A percentile compares a stretch with the other conserved stretches of the same genome.
phyloP scores from a whole-genome alignment of 1,140 invertebrate species.

The Asobara japonica region DNA sequence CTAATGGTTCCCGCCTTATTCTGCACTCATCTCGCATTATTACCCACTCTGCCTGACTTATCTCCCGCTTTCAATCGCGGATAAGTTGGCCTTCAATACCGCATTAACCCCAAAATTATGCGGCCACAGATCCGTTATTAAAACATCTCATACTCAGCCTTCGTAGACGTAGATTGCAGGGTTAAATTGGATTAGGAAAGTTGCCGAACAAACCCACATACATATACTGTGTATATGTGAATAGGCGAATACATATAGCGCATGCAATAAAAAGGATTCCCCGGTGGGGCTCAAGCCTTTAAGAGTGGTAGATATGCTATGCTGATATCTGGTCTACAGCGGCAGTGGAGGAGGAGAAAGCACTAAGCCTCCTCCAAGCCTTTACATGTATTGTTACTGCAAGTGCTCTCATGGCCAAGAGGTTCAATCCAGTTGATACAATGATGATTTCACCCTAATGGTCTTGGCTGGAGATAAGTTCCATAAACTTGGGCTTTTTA shows the following conservation, averaged over 20 bases:
- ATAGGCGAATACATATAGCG: no score
- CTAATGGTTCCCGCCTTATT: no score
- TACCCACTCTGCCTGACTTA: no score
- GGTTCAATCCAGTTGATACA: neutral
- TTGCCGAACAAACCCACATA: neutral
- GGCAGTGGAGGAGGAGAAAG: neutral
- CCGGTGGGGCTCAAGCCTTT: neutral
- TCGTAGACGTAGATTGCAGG: neutral
- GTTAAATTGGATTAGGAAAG: neutral
- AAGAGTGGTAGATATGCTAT: conserved; percentile 8
- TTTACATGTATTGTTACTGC: neutral
- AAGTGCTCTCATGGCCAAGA: neutral
- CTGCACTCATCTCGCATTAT: no score
- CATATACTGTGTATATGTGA: neutral
- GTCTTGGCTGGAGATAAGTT: neutral
- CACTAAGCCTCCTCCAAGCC: neutral
- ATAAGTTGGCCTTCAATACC: no score
- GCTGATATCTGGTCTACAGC: neutral
- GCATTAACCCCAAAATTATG: neutral
- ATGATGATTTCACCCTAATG: neutral
- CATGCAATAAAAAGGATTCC: neutral
- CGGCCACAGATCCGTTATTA: neutral
- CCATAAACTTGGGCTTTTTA: no score
- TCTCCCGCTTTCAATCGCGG: no score
- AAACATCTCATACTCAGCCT: neutral